Conservation (phyloP, 2,888 invertebrate genomes). For the Ethmia dodecea region DNA sequence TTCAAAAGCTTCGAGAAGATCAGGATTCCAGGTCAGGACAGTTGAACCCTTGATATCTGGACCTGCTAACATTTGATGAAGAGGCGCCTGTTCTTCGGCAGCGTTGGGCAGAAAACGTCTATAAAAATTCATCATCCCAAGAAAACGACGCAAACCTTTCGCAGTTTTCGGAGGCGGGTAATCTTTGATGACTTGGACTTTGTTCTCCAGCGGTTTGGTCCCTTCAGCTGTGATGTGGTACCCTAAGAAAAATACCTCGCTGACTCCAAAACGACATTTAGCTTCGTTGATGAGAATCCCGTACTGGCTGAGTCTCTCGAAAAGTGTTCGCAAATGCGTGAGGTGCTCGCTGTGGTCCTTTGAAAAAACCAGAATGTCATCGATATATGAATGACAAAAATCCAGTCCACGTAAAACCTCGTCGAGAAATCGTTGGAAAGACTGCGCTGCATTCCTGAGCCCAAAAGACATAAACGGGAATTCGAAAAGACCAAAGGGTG, state of each 20-base stretch:
- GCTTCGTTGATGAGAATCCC: neutral
- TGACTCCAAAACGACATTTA: neutral
- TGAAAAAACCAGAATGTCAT: neutral
- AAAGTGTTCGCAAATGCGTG: neutral
- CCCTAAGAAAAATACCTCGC: too few species aligned
- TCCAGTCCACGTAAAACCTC: neutral
- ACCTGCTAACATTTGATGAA: conserved; percentile 3
- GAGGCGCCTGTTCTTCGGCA: too few species aligned
- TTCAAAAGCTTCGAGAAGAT: conserved; percentile 2
- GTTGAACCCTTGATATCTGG: too few species aligned
- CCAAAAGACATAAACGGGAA: conserved; percentile 23
- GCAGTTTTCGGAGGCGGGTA: too few species aligned
- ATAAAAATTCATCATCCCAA: conserved; percentile 17
- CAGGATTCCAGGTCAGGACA: conserved; percentile 3
- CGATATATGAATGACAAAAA: neutral
- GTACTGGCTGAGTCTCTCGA: neutral
- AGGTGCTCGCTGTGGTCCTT: neutral
- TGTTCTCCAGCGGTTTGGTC: too few species aligned
- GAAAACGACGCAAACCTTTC: too few species aligned
- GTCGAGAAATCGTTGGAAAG: neutral
- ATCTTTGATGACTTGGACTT: too few species aligned
- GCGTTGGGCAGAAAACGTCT: conserved; percentile 15
- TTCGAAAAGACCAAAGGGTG: conserved; percentile 31
- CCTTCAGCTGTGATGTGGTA: too few species aligned
- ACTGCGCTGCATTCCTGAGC: neutral